These are phyloP conservation scores for rat (Rattus norvegicus) DNA, from an alignment of 2,113 vertebrate genomes.

Conservation along the genomic window DNA sequence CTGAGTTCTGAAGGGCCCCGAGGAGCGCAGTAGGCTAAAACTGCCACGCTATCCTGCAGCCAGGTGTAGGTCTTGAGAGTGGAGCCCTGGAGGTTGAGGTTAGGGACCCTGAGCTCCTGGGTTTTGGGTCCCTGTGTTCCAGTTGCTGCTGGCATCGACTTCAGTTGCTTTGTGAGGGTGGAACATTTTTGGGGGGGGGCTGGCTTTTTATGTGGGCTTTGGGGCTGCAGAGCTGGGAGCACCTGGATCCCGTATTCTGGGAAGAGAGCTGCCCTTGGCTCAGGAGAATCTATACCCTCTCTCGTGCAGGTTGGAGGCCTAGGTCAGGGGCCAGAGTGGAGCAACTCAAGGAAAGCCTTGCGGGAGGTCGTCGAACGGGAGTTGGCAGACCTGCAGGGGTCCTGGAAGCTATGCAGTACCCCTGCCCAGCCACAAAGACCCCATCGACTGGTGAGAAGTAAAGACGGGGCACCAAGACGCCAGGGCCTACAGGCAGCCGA, in stretches of 20 bases:
- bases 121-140: neutral
- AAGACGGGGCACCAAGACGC: rapidly evolving
- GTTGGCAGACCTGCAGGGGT: neutral
- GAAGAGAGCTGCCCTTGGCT: neutral
- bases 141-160: neutral
- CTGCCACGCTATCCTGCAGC: too few relatives aligned
- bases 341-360: rapidly evolving
- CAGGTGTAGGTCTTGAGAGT: neutral
- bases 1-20: neutral
- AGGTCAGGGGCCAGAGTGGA: neutral
- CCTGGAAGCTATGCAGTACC: conserved; percentile 13
- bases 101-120: neutral
- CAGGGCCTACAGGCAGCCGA: neutral
- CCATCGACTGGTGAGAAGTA: conserved; percentile 60
- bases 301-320: conserved; percentile 12
- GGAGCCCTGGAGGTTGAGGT: neutral
- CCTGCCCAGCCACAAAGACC: neutral
- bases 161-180: rapidly evolving
- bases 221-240: neutral
- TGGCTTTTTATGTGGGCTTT: neutral
- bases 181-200: neutral
- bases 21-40: neutral
- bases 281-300: rapidly evolving
- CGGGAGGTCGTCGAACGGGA: neutral
- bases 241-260: neutral